phyloP scores from a whole-genome alignment of 2,888 invertebrate genomes.

The Parascotia fuliginaria region DNA sequence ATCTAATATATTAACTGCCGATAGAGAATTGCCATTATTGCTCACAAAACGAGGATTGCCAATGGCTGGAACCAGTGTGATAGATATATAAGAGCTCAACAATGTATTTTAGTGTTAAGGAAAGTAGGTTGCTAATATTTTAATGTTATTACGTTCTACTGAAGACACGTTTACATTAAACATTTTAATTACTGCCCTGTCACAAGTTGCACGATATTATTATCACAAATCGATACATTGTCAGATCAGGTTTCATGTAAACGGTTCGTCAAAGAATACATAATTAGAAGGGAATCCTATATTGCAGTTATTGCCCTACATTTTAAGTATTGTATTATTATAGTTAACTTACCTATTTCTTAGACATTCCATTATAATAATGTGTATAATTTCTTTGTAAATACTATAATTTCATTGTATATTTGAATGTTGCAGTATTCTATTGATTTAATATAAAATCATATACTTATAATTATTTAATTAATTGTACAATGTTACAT shows the following conservation, averaged over 20 bases:
- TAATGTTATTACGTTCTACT: constrained; percentile 8
- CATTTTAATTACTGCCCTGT: no score
- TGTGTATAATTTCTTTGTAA: constrained; percentile 44
- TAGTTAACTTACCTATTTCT: no score
- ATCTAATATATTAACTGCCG: constrained; percentile 53
- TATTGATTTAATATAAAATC: constrained; percentile 20
- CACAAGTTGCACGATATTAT: no score
- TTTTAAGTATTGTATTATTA: constrained; percentile 59
- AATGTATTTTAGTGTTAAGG: constrained; percentile 58
- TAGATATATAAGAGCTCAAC: constrained; percentile 76
- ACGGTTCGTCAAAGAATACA: not conserved
- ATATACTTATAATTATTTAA: constrained; percentile 21
- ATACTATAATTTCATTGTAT: constrained; percentile 41
- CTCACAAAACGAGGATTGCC: constrained; percentile 71
- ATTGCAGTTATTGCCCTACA: constrained; percentile 56
- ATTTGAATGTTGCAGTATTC: constrained; percentile 40
- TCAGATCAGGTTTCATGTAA: not conserved
- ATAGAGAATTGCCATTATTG: constrained; percentile 73
- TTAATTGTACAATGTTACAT: constrained; percentile 40
- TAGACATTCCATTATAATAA: constrained; percentile 68
- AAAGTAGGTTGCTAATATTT: constrained; percentile 70
- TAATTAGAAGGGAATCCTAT: constrained; percentile 60
- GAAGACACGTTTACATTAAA: not conserved
- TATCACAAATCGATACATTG: no score
- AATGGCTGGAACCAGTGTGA: constrained; percentile 71